These are phyloP conservation scores for Caenorhabditis inopinata DNA, from an alignment of 1,140 invertebrate genomes.

Conservation along the genomic window DNA sequence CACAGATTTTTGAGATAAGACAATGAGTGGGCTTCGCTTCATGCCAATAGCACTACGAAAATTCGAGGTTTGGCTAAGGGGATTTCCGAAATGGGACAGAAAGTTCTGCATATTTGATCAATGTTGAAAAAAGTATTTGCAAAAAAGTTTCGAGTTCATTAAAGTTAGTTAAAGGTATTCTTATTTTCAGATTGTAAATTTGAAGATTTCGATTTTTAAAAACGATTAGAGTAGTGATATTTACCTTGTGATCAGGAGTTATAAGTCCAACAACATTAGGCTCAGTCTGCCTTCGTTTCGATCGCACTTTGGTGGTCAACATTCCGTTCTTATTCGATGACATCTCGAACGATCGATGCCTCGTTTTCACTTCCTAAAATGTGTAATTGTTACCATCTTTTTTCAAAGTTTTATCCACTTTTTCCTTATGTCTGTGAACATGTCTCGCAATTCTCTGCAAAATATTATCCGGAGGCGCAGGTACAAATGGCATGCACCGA, in stretches of 20 bases:
- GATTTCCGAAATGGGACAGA: too few species aligned
- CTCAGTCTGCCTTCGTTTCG: conserved; percentile 47
- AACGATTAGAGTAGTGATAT: not conserved
- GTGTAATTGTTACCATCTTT: not conserved
- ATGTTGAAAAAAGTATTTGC: too few species aligned
- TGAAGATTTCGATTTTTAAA: too few species aligned
- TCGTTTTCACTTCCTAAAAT: conserved; percentile 49
- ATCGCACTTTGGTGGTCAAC: conserved; percentile 34
- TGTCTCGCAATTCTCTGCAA: conserved; percentile 44
- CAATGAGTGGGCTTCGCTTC: not conserved
- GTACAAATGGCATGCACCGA: conserved; percentile 33
- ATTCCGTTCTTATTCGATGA: conserved; percentile 43
- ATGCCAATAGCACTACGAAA: too few species aligned
- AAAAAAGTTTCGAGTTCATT: too few species aligned
- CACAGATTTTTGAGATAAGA: conserved; percentile 23
- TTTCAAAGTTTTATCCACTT: not conserved
- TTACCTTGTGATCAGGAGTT: conserved; percentile 24
- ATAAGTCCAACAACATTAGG: conserved; percentile 53
- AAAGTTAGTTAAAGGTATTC: too few species aligned
- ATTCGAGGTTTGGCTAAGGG: too few species aligned
- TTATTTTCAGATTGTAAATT: too few species aligned
- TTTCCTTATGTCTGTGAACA: conserved; percentile 1
- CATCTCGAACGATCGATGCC: conserved; percentile 46
- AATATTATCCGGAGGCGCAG: conserved; percentile 52
- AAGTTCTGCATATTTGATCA: too few species aligned